Base-by-base conservation (phyloP, 2,113 vertebrate species). In the Alosa alosa region DNA sequence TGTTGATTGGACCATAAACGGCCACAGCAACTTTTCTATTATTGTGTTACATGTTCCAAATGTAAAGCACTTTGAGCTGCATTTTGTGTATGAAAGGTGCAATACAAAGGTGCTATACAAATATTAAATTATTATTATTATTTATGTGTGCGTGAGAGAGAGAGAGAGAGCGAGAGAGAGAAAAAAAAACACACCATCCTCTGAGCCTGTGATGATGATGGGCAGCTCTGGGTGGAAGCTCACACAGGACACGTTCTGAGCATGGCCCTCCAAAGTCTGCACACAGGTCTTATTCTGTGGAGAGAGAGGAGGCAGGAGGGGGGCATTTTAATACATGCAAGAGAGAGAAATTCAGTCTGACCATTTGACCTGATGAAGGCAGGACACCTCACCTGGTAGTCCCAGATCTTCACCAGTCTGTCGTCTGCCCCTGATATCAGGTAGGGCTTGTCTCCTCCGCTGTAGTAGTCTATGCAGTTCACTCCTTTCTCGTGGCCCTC, bases 401-500 rank as follows among this genome's bases (percentile, higher is more conserved):
- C 98, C 98, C 98, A 99, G 93, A 99, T 99, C 92, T 99, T 99
- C 87, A 99, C 98, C 84, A 99, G 95, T 22, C 98, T 96, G 87
- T 99, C 98, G 89, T 99, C 98, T 84, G 98, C 98, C 46, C 98
- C 98, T 36, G 98, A 99, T 87, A 99, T 99, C 83, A 99, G 96
- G 88, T 99, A 99, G 0, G 98, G 98, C 83, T 99, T 99, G 94
- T 99, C 98, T 22, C 98, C 98, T 84, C 98, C 98, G 44, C 98
- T 99, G 94, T 99, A 99, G 85, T 99, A 99, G 91, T 99, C 98
- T 41, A 99, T 99, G 91, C 98, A 99, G 91, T 99, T 99, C 31
- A 99, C 98, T 0, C 98, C 98, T 89, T 99, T 99, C 91, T 99
- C 98, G 0, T 99, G 98, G 60, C 98, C 98, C 87, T 99, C 98